phyloP scores from a whole-genome alignment of 2,888 invertebrate genomes.

The Erebia ligea region DNA sequence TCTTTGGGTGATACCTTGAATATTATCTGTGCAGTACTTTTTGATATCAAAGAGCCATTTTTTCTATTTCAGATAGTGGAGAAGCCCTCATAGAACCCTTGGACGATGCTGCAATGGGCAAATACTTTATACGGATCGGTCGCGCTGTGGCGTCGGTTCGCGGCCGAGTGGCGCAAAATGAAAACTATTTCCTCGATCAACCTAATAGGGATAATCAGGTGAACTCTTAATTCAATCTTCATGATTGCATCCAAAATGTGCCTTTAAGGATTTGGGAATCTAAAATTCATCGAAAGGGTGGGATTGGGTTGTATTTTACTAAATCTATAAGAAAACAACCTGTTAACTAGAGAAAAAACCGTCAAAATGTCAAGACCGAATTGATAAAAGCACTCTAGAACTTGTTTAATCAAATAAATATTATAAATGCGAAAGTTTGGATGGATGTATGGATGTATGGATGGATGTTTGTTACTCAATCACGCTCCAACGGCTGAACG shows the following conservation, averaged over 20 bases:
- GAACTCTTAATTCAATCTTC: not conserved
- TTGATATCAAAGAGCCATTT: not conserved
- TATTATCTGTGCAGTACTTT: not conserved
- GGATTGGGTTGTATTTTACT: too few relatives aligned
- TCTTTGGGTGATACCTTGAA: not conserved
- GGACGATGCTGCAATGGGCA: slow-evolving; percentile 60
- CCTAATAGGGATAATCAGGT: slow-evolving; percentile 74
- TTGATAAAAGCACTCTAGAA: too few relatives aligned
- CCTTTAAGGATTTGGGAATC: not conserved
- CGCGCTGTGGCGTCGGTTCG: slow-evolving; percentile 62
- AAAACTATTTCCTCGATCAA: slow-evolving; percentile 69
- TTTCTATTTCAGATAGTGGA: slow-evolving; percentile 35
- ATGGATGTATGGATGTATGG: too few relatives aligned
- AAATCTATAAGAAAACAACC: too few relatives aligned
- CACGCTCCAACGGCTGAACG: too few relatives aligned
- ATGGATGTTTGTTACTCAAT: too few relatives aligned
- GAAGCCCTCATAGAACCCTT: slow-evolving; percentile 59
- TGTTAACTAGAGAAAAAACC: too few relatives aligned
- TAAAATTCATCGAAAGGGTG: too few relatives aligned
- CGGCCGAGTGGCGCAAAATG: slow-evolving; percentile 67
- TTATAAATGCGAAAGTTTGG: too few relatives aligned
- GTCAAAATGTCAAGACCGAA: too few relatives aligned
- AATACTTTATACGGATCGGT: slow-evolving; percentile 54
- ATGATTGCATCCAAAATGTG: not conserved
- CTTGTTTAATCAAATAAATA: too few relatives aligned